Evolutionary conservation across 2,797 vertebrate genomes (phyloP).

Genomic region (Potorous gilbertii): DNA sequence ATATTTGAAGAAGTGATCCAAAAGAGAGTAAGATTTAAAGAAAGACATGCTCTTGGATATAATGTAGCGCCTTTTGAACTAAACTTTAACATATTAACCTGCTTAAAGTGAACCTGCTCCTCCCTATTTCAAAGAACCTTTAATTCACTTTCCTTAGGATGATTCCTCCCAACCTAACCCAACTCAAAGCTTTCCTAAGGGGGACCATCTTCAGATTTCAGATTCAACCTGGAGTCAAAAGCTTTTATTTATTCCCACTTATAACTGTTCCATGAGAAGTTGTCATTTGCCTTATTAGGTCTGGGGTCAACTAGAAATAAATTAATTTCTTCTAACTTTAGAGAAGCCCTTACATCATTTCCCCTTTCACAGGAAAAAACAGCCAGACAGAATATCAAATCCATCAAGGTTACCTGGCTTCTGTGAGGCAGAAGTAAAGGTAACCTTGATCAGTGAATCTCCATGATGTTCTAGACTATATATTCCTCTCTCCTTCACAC

Average conservation of each 20-base stretch:
- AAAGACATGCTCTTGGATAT: conserved; percentile 9
- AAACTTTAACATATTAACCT: not conserved
- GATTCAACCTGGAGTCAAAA: not conserved
- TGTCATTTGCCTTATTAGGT: not conserved
- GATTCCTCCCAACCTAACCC: not conserved
- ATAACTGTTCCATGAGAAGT: not conserved
- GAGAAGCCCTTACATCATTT: not conserved
- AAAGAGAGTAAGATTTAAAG: conserved; percentile 30
- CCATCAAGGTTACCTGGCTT: not conserved
- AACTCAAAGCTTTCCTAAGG: not conserved
- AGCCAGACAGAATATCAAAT: not conserved
- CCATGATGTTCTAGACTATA: not conserved
- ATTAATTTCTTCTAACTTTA: not conserved
- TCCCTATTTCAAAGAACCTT: not conserved
- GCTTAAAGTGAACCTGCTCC: not conserved
- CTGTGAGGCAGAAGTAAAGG: not conserved
- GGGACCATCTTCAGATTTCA: not conserved
- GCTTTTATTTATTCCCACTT: not conserved
- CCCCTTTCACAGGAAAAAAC: not conserved
- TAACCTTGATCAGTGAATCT: not conserved
- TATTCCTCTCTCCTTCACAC: not conserved
- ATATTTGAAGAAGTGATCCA: conserved; percentile 23
- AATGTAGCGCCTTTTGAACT: not conserved
- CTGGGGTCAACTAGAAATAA: not conserved
- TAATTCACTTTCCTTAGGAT: conserved; percentile 11